Conservation (phyloP, 2,797 vertebrate species). For the Enteromius fasciolatus region DNA sequence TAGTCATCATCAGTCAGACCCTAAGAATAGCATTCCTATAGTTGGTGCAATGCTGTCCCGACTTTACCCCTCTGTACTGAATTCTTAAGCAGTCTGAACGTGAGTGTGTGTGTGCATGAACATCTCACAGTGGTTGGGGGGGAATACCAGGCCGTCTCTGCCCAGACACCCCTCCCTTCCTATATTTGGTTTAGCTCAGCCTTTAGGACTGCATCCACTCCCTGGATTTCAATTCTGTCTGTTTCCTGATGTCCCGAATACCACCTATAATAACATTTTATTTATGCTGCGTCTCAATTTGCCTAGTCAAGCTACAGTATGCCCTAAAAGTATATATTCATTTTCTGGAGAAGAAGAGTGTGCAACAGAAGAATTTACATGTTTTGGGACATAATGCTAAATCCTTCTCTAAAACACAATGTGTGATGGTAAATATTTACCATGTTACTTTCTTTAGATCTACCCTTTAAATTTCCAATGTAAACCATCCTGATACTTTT, state of each 20-base stretch:
- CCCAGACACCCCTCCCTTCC: conserved; percentile 77
- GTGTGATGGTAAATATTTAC: not conserved
- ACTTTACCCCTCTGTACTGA: conserved; percentile 38
- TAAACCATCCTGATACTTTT: not conserved
- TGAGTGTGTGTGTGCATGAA: conserved; percentile 12
- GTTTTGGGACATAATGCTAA: not conserved
- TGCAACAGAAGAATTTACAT: not conserved
- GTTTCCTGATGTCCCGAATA: conserved; percentile 24
- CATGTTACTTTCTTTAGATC: not conserved
- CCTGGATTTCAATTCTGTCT: conserved; percentile 12
- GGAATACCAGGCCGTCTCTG: conserved; percentile 30
- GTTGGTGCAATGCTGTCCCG: conserved; percentile 29
- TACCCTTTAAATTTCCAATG: not conserved
- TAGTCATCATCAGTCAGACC: conserved; percentile 25
- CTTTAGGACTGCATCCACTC: conserved; percentile 26
- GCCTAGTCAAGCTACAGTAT: not conserved
- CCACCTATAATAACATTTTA: conserved; percentile 61
- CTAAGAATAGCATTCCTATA: conserved; percentile 44
- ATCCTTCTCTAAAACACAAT: not conserved
- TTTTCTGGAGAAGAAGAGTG: not conserved
- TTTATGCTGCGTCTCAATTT: not conserved
- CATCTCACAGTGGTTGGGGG: conserved; percentile 24
- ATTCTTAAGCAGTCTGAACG: conserved; percentile 1
- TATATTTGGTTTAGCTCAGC: conserved; percentile 73
- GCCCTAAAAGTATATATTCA: not conserved